Evolutionary conservation across 2,113 vertebrate species (phyloP).

Genomic region (Hippoglossus stenolepis): DNA sequence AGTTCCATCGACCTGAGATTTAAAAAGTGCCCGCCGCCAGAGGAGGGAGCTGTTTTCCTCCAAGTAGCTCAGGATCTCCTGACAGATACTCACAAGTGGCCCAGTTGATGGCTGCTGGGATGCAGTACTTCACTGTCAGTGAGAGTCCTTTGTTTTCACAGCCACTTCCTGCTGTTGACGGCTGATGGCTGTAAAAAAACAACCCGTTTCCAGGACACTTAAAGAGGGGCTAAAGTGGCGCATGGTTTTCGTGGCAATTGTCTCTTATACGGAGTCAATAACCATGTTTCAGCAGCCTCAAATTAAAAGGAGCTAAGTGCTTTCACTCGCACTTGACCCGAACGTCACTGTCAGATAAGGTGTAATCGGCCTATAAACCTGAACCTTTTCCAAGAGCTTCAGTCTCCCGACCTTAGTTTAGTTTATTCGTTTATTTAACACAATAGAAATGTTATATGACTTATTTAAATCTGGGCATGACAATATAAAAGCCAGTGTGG

Average conservation of each 20-base stretch:
- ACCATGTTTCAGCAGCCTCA: neutral
- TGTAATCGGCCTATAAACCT: too few species aligned
- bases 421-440: too few species aligned
- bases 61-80: neutral
- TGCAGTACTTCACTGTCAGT: neutral
- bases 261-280: too few species aligned
- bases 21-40: conserved; percentile 6
- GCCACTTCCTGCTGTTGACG: neutral
- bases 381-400: neutral
- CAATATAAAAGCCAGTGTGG: too few species aligned
- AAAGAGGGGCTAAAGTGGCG: too few species aligned
- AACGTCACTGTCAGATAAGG: too few species aligned
- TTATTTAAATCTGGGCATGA: too few species aligned
- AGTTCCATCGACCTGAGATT: neutral
- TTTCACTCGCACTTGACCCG: too few species aligned
- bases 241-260: too few species aligned
- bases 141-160: neutral
- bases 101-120: neutral
- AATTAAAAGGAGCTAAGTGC: neutral
- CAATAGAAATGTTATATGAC: too few species aligned
- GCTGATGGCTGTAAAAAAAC: neutral
- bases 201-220: neutral
- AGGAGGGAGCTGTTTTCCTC: conserved; percentile 31
- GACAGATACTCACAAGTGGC: neutral
- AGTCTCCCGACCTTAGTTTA: neutral